Conservation (phyloP, 2,888 invertebrate genomes). For the Tenthredo notha region DNA sequence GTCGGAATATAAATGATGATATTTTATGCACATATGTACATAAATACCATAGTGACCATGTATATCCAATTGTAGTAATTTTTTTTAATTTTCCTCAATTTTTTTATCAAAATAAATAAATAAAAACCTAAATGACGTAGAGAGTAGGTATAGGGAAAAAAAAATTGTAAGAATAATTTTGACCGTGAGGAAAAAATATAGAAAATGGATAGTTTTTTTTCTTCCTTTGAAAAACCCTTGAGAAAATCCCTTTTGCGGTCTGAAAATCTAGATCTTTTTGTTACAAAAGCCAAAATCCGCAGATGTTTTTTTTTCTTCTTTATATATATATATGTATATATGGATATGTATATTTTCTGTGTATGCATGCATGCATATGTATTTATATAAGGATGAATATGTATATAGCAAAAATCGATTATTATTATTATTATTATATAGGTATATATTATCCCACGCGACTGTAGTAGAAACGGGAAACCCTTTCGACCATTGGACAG, state of each 20-base stretch:
- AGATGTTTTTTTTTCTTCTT: background rate
- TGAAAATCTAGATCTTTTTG: background rate
- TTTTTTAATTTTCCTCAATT: no score
- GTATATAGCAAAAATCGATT: no score
- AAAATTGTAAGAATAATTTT: no score
- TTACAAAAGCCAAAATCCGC: background rate
- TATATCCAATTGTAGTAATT: no score
- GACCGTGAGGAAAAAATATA: no score
- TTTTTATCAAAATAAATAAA: no score
- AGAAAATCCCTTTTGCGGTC: background rate
- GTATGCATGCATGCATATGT: background rate
- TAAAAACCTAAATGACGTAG: no score
- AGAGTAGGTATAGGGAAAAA: no score
- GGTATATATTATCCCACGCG: constrained; percentile 3
- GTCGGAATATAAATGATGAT: background rate
- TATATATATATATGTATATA: background rate
- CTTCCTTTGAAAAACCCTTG: no score
- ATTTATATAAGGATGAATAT: background rate
- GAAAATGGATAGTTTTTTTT: no score
- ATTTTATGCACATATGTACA: background rate
- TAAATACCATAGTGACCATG: background rate
- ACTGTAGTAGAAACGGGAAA: background rate
- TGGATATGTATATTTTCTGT: background rate
- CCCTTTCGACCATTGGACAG: constrained; percentile 18
- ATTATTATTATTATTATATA: no score